A percentile compares a stretch with the other conserved stretches of the same genome.
phyloP scores from a whole-genome alignment of 2,888 invertebrate species.

The Habrosyne pyritoides region DNA sequence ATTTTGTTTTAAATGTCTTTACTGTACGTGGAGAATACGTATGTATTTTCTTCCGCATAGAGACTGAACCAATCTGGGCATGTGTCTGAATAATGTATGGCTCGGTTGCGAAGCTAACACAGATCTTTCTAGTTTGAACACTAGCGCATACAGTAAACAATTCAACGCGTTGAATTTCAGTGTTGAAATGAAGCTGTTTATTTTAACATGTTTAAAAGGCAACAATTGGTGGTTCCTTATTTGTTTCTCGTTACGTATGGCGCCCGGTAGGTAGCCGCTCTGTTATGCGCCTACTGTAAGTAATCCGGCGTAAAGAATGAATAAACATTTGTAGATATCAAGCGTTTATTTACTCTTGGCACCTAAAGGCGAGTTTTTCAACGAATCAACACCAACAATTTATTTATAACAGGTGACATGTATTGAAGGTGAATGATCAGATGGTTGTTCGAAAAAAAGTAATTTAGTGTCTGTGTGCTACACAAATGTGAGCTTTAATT shows the following conservation, averaged over 20 bases:
- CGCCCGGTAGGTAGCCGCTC: neutral
- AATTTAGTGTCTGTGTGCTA: too few relatives aligned
- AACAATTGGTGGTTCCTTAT: neutral
- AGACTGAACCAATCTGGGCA: constrained; percentile 2
- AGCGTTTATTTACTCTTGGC: neutral
- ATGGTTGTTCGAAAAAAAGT: too few relatives aligned
- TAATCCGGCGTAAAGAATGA: neutral
- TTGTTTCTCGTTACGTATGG: neutral
- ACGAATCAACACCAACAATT: neutral
- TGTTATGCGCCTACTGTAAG: neutral
- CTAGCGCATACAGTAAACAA: neutral
- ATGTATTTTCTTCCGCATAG: neutral
- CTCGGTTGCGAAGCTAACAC: neutral
- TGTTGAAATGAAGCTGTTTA: neutral
- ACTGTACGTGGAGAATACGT: constrained; percentile 20
- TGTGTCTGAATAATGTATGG: constrained; percentile 5
- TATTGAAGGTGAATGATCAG: neutral
- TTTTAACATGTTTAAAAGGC: neutral
- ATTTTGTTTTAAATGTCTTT: constrained; percentile 56
- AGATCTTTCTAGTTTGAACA: neutral
- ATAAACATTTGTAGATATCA: neutral
- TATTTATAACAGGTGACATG: neutral
- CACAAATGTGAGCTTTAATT: neutral
- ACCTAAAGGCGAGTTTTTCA: neutral
- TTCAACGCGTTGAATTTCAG: neutral